Base-by-base conservation (phyloP, 2,113 vertebrate species). In the Apteryx mantelli region DNA sequence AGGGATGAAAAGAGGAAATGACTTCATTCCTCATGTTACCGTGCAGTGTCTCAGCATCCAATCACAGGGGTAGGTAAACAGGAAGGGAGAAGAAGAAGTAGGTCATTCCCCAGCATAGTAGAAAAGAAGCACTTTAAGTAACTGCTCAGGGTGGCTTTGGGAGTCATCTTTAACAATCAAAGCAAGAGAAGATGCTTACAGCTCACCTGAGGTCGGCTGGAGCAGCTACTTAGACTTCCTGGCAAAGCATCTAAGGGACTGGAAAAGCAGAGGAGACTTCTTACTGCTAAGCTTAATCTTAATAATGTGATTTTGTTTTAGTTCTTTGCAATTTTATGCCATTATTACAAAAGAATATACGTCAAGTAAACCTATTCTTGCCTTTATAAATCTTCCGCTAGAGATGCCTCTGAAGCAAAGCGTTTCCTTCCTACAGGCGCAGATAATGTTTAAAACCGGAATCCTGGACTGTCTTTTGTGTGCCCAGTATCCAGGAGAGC, bases 1-100 rank as follows among this genome's bases (percentile, higher is more conserved):
- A 96, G 86, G 68, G 79, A 83, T 88, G 69, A 94, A 96, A 95
- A 95, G 90, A 96, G 96, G 96, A 97, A 97, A 94, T 96, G 28
- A 96, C 92, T 96, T 97, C 46, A 95, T 93, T 93, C 88, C 79
- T 71, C 38, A 64, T 1, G 3, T 90, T 86, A 55, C 55, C 55
- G 1, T 86, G 92, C 90, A 77, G 68, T 91, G 76, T 64, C 88
- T 93, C 93, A 92, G 86, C 64, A 60, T 96, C 96, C 96, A 97
- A 95, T 96, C 92, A 94, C 50, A 83, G 64, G 36, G 9, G 64
- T 91, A 93, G 94, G 93, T 94, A 97, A 96, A 96, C 93, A 96
- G 95, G 93, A 96, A 94, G 96, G 76, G 79, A 58, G 85, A 94
- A 96, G 92, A 82, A 4, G 92, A 95, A 97, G 82, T 83, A 90